These are phyloP conservation scores for Cuniculus paca DNA, from an alignment of 2,797 vertebrate species.

Conservation along the genomic window DNA sequence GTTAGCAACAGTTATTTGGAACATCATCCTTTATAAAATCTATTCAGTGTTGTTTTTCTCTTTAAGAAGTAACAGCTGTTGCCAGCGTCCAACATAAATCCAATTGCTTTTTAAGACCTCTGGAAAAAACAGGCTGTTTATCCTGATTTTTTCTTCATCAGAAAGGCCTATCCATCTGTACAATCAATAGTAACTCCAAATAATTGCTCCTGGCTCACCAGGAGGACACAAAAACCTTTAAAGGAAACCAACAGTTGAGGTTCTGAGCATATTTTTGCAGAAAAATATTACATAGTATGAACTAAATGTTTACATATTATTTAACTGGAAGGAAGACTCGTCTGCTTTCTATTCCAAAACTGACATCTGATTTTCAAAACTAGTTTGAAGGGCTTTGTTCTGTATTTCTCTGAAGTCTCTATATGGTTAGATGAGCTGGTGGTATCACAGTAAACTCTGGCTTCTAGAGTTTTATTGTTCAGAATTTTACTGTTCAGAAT, in stretches of 20 bases:
- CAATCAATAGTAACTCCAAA: neutral
- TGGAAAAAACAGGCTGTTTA: neutral
- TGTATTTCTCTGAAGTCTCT: neutral
- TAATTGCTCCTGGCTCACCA: neutral
- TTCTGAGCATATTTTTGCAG: neutral
- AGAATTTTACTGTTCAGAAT: no score
- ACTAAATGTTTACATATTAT: neutral
- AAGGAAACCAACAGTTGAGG: neutral
- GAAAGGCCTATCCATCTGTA: neutral
- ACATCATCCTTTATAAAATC: neutral
- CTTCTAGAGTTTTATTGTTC: no score
- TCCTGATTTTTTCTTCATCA: neutral
- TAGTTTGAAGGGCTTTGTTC: neutral
- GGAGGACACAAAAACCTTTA: neutral
- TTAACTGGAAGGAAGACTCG: neutral
- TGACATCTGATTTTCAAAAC: neutral
- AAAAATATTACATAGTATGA: neutral
- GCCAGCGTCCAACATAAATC: neutral
- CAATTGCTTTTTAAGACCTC: neutral
- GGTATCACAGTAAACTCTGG: no score
- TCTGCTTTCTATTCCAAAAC: neutral
- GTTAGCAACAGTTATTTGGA: neutral
- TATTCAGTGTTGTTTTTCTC: neutral
- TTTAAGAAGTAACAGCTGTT: neutral
- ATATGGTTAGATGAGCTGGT: accelerated